Percentiles rank a stretch among this genome's conserved stretches.
phyloP scores from a whole-genome alignment of 2,113 vertebrate species.

The Mystacornis crossleyi region DNA sequence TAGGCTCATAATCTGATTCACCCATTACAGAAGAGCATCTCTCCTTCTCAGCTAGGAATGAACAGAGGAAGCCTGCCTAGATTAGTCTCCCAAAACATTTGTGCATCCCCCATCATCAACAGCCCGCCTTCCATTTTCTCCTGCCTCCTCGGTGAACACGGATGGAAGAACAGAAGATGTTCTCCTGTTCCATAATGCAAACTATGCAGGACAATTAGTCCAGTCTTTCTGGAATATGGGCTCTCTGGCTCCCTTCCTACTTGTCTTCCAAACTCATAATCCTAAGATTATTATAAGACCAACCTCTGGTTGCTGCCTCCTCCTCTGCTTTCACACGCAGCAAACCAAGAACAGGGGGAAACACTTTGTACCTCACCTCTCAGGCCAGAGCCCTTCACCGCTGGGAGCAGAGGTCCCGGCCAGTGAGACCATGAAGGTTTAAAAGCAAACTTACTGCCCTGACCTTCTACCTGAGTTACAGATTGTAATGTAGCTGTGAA shows the following conservation, averaged over 20 bases:
- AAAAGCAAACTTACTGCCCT: background rate
- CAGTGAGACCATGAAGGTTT: accelerated
- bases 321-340: background rate
- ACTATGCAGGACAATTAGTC: background rate
- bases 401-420: background rate
- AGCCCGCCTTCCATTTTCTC: background rate
- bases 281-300: background rate
- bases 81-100: background rate
- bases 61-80: background rate
- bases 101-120: accelerated
- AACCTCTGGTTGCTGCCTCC: background rate
- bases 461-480: background rate
- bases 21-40: background rate
- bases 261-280: background rate
- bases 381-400: accelerated
- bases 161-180: background rate
- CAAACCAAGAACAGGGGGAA: background rate
- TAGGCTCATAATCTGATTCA: background rate
- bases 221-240: background rate
- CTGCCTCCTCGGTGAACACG: accelerated
- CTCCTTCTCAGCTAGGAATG: background rate
- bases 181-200: background rate
- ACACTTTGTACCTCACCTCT: background rate
- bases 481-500: background rate
- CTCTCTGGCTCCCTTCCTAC: background rate